Percentiles rank a stretch among this genome's conserved stretches.
These are phyloP conservation scores for Julus scanicus DNA, from an alignment of 2,888 invertebrate species.

Conservation along the genomic window DNA sequence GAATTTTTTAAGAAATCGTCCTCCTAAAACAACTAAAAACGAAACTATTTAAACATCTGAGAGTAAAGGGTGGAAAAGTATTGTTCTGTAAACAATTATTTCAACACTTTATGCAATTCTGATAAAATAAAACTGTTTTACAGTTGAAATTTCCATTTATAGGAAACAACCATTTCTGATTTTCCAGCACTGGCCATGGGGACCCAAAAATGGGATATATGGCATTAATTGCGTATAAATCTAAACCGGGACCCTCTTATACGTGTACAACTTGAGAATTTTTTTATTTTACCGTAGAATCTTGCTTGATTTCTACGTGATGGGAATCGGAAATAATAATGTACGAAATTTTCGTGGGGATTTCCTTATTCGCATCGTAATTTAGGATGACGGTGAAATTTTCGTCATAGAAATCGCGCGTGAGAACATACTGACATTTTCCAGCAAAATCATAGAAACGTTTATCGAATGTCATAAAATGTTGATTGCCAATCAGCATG, in stretches of 20 bases:
- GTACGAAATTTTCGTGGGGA: conserved; percentile 74
- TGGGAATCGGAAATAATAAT: conserved; percentile 78
- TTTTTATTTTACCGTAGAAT: conserved; percentile 70
- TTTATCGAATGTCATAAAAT: conserved; percentile 90
- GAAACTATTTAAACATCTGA: conserved; percentile 1
- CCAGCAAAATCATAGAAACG: conserved; percentile 82
- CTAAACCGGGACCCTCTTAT: conserved; percentile 44
- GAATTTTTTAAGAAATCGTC: conserved; percentile 8
- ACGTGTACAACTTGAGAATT: background rate
- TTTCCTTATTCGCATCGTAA: conserved; percentile 69
- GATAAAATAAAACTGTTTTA: background rate
- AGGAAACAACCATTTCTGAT: background rate
- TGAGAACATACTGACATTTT: conserved; percentile 84
- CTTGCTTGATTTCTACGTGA: conserved; percentile 73
- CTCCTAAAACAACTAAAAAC: conserved; percentile 19
- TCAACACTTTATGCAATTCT: background rate
- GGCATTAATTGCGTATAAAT: conserved; percentile 1
- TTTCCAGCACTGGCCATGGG: background rate
- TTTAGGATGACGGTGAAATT: conserved; percentile 85
- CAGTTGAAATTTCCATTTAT: background rate
- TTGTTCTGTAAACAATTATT: background rate
- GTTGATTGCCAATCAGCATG: conserved; percentile 80
- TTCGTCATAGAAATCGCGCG: conserved; percentile 84
- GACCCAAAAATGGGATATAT: background rate
- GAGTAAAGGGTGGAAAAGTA: background rate